Base-by-base conservation (phyloP, 1,140 invertebrate genomes). In the Dolichoris vasculosae region DNA sequence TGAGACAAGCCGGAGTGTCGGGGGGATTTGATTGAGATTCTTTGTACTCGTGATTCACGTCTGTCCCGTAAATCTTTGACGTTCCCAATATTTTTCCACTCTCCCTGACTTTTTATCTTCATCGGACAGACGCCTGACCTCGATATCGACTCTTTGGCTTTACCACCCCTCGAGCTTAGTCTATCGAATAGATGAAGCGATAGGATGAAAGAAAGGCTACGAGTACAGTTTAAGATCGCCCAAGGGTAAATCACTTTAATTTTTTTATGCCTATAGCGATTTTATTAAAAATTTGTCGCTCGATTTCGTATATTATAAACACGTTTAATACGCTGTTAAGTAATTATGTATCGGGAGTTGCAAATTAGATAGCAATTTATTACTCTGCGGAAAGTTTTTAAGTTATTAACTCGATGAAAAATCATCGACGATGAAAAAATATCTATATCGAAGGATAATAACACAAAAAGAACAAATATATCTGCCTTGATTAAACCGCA, bases 21-120 rank as follows among this genome's bases (percentile, higher is more conserved):
- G 30, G 43, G 75, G 64, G 32, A 79, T 84, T 84, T 79, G 83
- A 84, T 79, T 55, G 83, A 84, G 83, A 69, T 69, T 76, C 83
- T 84, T 84, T 84, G 83, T 84, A 35, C 73, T 48, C 59, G 38
- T 59, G 69, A 77, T 83, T 83, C 71, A 43, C 63, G 43, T n/a
- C 30, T 30, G 46, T 46, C 55, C 55, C 59, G 75, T 84, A 67
- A 84, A 78, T 78, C 82, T 67, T 64, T 77, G 82, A 84, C 73
- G 71, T 51, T 69, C 59, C 73, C 73, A 51, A 77, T 78, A 77
- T 64, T 78, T 75, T 64, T 78, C 82, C 82, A 63, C 75, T 48
- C 48, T 55, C 67, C 26, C 78, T 43, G 30, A 63, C 43, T 63
- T 79, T 79, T 79, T 79, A 40, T 79, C 55, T 63, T 63, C 32